These are phyloP conservation scores for Eulemur coronatus DNA, from an alignment of 2,797 vertebrate genomes.

Conservation along the genomic window DNA sequence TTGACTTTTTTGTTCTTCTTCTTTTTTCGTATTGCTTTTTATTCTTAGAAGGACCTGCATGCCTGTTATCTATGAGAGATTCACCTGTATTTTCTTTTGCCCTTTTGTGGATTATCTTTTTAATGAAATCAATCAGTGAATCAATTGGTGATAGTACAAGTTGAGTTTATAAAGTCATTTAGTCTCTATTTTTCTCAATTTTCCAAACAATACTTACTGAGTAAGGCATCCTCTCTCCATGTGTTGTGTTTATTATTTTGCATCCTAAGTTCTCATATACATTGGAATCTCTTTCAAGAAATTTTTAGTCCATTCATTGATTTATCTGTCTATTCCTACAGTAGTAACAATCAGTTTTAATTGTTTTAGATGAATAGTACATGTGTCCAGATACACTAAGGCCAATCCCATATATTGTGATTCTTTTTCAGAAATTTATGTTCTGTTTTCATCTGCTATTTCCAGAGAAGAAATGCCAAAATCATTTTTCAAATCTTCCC, in stretches of 20 bases:
- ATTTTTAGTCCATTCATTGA: background rate
- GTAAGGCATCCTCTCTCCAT: background rate
- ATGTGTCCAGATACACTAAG: background rate
- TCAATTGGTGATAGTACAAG: background rate
- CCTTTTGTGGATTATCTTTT: background rate
- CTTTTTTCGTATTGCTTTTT: background rate
- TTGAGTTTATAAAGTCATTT: background rate
- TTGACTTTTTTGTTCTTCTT: background rate
- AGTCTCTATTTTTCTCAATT: background rate
- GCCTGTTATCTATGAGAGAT: background rate
- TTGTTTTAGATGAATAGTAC: conserved; percentile 7
- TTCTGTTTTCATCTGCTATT: background rate
- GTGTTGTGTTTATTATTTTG: background rate
- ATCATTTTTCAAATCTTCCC: background rate
- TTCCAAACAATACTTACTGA: background rate
- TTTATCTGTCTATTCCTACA: background rate
- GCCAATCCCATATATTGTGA: background rate
- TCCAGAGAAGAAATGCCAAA: conserved; percentile 25
- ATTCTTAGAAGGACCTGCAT: background rate
- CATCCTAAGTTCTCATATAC: background rate
- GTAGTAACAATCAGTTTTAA: background rate
- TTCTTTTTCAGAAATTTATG: background rate
- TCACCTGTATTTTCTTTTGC: background rate
- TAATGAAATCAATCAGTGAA: background rate
- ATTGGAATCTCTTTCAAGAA: background rate